Percentiles rank a stretch among this genome's conserved stretches.
phyloP scores from a whole-genome alignment of 2,888 invertebrate species.

The Drosophila kambysellisi region DNA sequence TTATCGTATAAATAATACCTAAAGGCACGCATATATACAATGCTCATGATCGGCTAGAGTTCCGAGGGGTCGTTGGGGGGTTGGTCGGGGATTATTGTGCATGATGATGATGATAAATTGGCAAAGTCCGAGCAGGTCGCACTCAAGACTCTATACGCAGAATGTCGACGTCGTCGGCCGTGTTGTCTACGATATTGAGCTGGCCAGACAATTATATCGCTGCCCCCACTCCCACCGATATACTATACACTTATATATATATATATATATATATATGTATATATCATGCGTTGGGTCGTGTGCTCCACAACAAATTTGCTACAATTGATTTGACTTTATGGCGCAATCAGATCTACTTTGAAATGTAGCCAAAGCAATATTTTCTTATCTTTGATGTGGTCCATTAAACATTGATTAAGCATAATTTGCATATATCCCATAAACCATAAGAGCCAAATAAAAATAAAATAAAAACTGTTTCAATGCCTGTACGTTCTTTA shows the following conservation, averaged over 20 bases:
- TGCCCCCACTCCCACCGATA: not conserved
- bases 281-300: constrained; percentile 20
- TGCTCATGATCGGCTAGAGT: constrained; percentile 5
- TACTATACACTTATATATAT: not conserved
- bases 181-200: constrained; percentile 48
- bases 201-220: constrained; percentile 20
- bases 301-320: constrained; percentile 21
- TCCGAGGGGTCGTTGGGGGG: not conserved
- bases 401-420: constrained; percentile 30
- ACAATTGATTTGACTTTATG: constrained; percentile 60
- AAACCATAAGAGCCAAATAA: constrained; percentile 2
- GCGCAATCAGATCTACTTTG: constrained; percentile 45
- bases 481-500: constrained; percentile 4
- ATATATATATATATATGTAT: not conserved
- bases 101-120: constrained; percentile 32
- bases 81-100: constrained; percentile 9
- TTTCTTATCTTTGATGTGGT: constrained; percentile 56
- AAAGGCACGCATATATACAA: constrained; percentile 46
- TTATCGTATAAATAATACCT: constrained; percentile 65
- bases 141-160: constrained; percentile 7
- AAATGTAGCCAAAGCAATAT: constrained; percentile 25
- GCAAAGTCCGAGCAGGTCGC: constrained; percentile 18
- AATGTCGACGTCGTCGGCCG: constrained; percentile 12
- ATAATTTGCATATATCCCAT: constrained; percentile 1
- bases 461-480: not conserved